These are phyloP conservation scores for Elephas maximus DNA, from an alignment of 2,113 vertebrate species.

Conservation along the genomic window DNA sequence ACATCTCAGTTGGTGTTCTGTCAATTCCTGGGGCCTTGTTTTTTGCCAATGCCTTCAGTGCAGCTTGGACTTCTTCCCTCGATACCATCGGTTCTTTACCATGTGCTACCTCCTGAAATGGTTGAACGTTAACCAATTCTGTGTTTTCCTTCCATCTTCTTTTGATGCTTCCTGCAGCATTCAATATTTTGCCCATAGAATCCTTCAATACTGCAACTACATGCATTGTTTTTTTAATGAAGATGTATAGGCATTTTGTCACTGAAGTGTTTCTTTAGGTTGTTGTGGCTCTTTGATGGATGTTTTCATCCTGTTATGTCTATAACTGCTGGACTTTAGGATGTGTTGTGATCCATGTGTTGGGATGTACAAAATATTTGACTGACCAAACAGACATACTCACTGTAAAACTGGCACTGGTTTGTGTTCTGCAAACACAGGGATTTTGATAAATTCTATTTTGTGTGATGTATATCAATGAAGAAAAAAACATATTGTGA, in stretches of 20 bases:
- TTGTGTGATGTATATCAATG: not conserved
- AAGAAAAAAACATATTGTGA: not conserved
- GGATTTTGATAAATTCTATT: not conserved
- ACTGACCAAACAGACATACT: not conserved
- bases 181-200: too few species aligned
- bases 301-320: slow-evolving; percentile 7
- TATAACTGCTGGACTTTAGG: not conserved
- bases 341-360: not conserved
- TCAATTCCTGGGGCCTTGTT: too few species aligned
- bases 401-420: not conserved
- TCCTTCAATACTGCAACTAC: too few species aligned
- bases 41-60: too few species aligned
- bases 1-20: too few species aligned
- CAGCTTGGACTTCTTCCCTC: too few species aligned
- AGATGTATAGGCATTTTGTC: not conserved
- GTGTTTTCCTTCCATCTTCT: too few species aligned
- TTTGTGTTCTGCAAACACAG: not conserved
- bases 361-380: not conserved
- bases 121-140: too few species aligned
- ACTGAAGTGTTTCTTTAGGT: not conserved
- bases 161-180: too few species aligned
- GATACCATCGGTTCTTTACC: too few species aligned
- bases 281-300: not conserved
- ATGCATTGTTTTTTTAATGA: not conserved
- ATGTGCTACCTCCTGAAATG: too few species aligned